These are phyloP conservation scores for Pollicipes pollicipes DNA, from an alignment of 1,140 invertebrate genomes.

Conservation along the genomic window DNA sequence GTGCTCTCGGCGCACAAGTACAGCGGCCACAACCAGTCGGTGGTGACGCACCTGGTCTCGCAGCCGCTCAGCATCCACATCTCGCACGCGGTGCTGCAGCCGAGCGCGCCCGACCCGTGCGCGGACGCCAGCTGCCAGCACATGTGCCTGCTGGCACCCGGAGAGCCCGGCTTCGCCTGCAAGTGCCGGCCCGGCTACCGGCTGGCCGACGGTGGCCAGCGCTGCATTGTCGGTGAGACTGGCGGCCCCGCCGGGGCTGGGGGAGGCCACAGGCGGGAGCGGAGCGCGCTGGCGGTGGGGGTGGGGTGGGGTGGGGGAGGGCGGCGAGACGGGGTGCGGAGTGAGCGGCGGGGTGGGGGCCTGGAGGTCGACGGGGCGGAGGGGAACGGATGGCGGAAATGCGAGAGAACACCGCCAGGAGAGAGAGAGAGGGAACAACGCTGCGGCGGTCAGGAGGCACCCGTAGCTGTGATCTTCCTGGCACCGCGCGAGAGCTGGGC, in stretches of 20 bases:
- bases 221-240: background rate
- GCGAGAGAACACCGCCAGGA: too few relatives aligned
- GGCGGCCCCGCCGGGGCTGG: too few relatives aligned
- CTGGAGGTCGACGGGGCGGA: too few relatives aligned
- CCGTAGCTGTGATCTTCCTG: too few relatives aligned
- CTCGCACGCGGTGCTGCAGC: conserved; percentile 82
- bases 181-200: conserved; percentile 79
- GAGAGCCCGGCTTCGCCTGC: conserved; percentile 51
- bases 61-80: conserved; percentile 88
- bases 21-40: conserved; percentile 70
- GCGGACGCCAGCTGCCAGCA: conserved; percentile 52
- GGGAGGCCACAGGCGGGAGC: background rate
- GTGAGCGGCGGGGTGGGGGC: too few relatives aligned
- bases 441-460: too few relatives aligned
- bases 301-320: background rate
- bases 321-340: too few relatives aligned
- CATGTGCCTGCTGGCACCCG: conserved; percentile 65
- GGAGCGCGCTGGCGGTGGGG: background rate
- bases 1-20: conserved; percentile 59
- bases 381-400: too few relatives aligned
- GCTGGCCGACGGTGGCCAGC: conserved; percentile 40
- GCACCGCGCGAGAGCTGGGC: too few relatives aligned
- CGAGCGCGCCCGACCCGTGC: conserved; percentile 27
- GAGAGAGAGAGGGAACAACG: too few relatives aligned
- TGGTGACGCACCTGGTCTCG: conserved; percentile 82